Conservation (phyloP, 2,888 invertebrate species). For the Strigamia maritima region DNA sequence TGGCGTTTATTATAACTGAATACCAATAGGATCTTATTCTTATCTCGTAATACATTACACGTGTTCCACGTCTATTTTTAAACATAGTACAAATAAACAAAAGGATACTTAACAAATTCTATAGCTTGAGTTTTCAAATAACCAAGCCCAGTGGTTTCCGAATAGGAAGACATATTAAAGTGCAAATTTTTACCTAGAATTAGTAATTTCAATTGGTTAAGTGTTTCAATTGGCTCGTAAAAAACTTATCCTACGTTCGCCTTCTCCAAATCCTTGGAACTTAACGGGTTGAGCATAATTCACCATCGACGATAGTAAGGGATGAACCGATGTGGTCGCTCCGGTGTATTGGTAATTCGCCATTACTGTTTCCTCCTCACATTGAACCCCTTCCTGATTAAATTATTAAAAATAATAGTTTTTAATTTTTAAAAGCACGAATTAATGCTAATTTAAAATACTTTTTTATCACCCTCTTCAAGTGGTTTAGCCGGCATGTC, state of each 20-base stretch:
- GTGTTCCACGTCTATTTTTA: background rate
- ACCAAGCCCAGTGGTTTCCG: conserved; percentile 94
- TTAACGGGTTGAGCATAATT: conserved; percentile 99
- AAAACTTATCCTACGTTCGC: conserved; percentile 73
- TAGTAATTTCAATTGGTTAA: conserved; percentile 38
- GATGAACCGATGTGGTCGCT: conserved; percentile 98
- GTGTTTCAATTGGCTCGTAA: background rate
- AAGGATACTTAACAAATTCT: conserved; percentile 86
- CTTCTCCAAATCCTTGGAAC: conserved; percentile 95
- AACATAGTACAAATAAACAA: conserved; percentile 22
- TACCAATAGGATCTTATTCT: background rate
- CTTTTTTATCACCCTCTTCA: conserved; percentile 52
- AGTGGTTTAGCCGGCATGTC: conserved; percentile 57
- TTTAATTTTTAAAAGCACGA: background rate
- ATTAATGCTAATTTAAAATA: conserved; percentile 41
- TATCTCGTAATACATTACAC: background rate
- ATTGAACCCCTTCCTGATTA: conserved; percentile 35
- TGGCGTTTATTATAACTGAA: conserved; percentile 91
- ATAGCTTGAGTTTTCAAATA: conserved; percentile 93
- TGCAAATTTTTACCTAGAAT: conserved; percentile 85
- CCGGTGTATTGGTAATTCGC: conserved; percentile 79
- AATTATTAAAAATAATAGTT: background rate
- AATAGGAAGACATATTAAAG: conserved; percentile 99
- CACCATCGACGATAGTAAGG: conserved; percentile 96
- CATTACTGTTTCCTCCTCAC: conserved; percentile 49